Evolutionary conservation across 2,888 invertebrate species (phyloP).

Genomic region (Cosmia pyralina): DNA sequence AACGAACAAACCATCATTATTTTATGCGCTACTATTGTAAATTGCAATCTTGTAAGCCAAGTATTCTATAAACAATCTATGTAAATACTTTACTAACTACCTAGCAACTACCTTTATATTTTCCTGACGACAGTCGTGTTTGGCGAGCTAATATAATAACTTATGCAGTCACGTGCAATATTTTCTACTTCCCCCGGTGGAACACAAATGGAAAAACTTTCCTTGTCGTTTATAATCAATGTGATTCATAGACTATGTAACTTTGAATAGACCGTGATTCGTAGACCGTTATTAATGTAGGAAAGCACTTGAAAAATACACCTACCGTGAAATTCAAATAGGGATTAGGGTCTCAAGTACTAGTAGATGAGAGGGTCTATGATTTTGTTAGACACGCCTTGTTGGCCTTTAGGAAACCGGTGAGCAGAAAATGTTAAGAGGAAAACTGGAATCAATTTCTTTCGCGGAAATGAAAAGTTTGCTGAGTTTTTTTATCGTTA

Average conservation of each 20-base stretch:
- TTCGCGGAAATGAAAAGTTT: constrained; percentile 16
- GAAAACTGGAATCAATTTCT: constrained; percentile 46
- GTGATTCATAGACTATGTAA: constrained; percentile 61
- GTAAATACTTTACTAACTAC: neutral
- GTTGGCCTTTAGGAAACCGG: constrained; percentile 36
- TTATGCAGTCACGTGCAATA: constrained; percentile 68
- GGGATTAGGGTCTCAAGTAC: constrained; percentile 35
- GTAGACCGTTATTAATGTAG: constrained; percentile 61
- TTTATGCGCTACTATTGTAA: constrained; percentile 4
- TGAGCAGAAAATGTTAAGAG: constrained; percentile 40
- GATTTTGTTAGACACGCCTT: constrained; percentile 56
- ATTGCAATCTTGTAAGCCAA: constrained; percentile 20
- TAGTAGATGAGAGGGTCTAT: constrained; percentile 48
- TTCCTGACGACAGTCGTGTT: constrained; percentile 36
- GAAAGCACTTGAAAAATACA: constrained; percentile 48
- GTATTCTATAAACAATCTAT: constrained; percentile 20
- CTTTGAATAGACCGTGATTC: constrained; percentile 54
- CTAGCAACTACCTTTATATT: constrained; percentile 13
- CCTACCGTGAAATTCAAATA: constrained; percentile 60
- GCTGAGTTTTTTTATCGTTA: constrained; percentile 3
- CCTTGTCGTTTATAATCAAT: constrained; percentile 68
- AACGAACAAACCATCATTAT: constrained; percentile 24
- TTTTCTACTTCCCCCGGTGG: constrained; percentile 69
- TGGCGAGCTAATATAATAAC: constrained; percentile 65
- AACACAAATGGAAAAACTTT: constrained; percentile 75